These are phyloP conservation scores for Pollenia amentaria DNA, from an alignment of 2,888 invertebrate genomes.

Conservation along the genomic window DNA sequence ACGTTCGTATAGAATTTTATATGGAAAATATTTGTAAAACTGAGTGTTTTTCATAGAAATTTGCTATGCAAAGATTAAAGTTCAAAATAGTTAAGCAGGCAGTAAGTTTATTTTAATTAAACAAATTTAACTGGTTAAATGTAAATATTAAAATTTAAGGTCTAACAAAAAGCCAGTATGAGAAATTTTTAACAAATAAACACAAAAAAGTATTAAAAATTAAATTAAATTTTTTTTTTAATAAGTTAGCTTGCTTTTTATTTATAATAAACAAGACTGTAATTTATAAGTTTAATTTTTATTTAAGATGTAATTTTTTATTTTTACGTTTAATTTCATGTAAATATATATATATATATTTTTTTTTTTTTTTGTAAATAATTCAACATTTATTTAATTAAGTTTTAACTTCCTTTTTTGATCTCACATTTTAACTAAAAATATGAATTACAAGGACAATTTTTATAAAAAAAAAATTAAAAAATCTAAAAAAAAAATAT, in stretches of 20 bases:
- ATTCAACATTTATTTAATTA: conserved; percentile 55
- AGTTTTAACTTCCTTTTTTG: conserved; percentile 81
- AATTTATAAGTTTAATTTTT: conserved; percentile 72
- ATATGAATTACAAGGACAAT: conserved; percentile 23
- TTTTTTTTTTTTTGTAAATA: conserved; percentile 68
- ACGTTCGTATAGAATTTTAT: conserved; percentile 33
- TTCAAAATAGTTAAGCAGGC: too few relatives aligned
- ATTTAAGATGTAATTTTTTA: conserved; percentile 57
- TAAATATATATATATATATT: conserved; percentile 70
- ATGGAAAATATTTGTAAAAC: conserved; percentile 55
- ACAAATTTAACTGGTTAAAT: too few relatives aligned
- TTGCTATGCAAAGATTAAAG: too few relatives aligned
- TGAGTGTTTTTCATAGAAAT: neutral
- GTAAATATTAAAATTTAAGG: neutral
- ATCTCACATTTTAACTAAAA: conserved; percentile 76
- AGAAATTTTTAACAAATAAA: conserved; percentile 48
- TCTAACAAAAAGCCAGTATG: neutral
- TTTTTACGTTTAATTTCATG: conserved; percentile 70
- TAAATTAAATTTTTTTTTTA: conserved; percentile 54
- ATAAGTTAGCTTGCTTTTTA: conserved; percentile 47
- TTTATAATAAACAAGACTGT: conserved; percentile 70
- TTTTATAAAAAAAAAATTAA: conserved; percentile 44
- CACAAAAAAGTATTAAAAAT: conserved; percentile 71
- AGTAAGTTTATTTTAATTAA: too few relatives aligned
- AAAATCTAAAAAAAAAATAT: conserved; percentile 35